Conservation (phyloP, 1,140 invertebrate species). For the Pachyrhynchus sulphureomaculatus region DNA sequence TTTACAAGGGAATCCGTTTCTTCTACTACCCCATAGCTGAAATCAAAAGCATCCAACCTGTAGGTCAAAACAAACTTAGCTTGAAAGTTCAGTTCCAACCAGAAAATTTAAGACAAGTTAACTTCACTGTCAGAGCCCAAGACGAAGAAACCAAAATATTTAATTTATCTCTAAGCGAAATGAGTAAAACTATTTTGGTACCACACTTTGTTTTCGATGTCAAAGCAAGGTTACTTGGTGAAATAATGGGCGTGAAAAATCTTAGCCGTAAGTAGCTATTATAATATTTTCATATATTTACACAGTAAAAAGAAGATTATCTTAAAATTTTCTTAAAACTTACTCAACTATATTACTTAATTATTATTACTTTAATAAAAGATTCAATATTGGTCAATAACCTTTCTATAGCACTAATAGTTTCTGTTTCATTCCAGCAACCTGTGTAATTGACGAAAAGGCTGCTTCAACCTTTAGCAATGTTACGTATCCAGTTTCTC, state of each 20-base stretch:
- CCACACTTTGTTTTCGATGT: slow-evolving; percentile 51
- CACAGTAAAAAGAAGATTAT: no score
- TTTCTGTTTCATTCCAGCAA: slow-evolving; percentile 53
- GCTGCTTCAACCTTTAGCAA: slow-evolving; percentile 63
- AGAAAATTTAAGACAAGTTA: slow-evolving; percentile 49
- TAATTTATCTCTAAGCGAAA: slow-evolving; percentile 46
- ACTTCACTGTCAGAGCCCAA: slow-evolving; percentile 52
- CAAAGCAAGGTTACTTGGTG: slow-evolving; percentile 49
- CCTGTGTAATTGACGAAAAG: slow-evolving; percentile 59
- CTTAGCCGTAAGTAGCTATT: slow-evolving; percentile 43
- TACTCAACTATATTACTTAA: no score
- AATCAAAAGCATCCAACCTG: background rate
- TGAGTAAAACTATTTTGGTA: slow-evolving; percentile 46
- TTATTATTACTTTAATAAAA: no score
- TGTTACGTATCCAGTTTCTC: slow-evolving; percentile 55
- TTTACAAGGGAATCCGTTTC: slow-evolving; percentile 4
- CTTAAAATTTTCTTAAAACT: no score
- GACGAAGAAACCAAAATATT: slow-evolving; percentile 48
- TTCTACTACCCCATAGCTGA: slow-evolving; percentile 1
- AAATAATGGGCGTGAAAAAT: slow-evolving; percentile 36
- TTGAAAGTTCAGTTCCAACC: slow-evolving; percentile 52
- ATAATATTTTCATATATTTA: no score
- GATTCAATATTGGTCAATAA: background rate
- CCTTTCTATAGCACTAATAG: slow-evolving; percentile 24
- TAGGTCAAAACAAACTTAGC: background rate